Evolutionary conservation across 2,888 invertebrate species (phyloP), one percentile per base, ranked within the genome.

Genomic region (Norana najaformis): DNA sequence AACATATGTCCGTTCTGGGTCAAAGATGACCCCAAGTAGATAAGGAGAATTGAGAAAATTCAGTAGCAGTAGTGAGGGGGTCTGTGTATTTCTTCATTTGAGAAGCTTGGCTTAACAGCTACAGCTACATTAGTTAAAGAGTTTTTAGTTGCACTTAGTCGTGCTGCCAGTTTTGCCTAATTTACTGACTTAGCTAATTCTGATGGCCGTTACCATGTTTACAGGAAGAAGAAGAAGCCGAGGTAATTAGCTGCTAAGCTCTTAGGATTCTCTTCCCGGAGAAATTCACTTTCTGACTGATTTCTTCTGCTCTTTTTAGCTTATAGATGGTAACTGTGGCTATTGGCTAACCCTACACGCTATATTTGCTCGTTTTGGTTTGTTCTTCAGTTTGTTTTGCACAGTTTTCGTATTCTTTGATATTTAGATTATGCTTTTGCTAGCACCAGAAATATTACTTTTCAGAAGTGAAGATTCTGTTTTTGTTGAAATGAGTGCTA

Each of bases 191-290:
- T n/a, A 69, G 69, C 11, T 69, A 69, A 69, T 38, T 41, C 38
- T 38, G 4, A 36, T 6, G 34, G 88, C 88, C 34, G 35, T 89
- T n/a, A 20, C 37, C 37, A 2, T 89, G 89, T 89, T 37, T 89
- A 83, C 39, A 90, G 88, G 88, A 89, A 34, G 89, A 89, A 69
- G 88, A 88, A n/a, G 69, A 69, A 69, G n/a, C 69, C 69, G 69
- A 69, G 69, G 69, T 69, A 69, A 69, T 69, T 69, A 69, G 69
- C 69, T n/a, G n/a, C 69, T 69, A 69, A 69, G 69, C n/a, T 69
- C 8, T 69, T 69, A 69, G 30, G n/a, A n/a, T 69, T 69, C 69
- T 69, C n/a, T 2, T 69, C 69, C n/a, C n/a, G 11, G 16, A 69
- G 23, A 47, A 47, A 47, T 47, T 47, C 47, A 41, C 41, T 41